phyloP scores from a whole-genome alignment of 2,888 invertebrate species.

The Rapana venosa region DNA sequence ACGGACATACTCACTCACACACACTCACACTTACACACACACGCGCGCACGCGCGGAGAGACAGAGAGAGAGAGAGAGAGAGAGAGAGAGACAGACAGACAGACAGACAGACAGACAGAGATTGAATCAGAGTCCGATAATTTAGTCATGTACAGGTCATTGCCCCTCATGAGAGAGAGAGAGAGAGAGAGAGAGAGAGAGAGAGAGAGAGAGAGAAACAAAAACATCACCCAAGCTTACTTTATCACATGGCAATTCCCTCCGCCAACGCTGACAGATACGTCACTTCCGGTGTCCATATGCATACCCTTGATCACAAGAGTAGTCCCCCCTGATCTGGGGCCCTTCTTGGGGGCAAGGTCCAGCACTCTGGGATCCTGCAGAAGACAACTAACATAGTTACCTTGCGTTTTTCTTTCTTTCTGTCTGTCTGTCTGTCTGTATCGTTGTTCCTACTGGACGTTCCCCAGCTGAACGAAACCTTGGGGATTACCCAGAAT shows the following conservation, averaged over 20 bases:
- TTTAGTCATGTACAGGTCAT: no score
- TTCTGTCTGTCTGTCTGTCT: background rate
- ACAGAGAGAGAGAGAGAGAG: background rate
- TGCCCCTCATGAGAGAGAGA: no score
- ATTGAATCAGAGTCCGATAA: no score
- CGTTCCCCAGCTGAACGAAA: no score
- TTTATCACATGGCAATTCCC: constrained; percentile 63
- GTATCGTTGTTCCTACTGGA: background rate
- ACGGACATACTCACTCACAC: background rate
- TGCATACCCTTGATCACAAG: constrained; percentile 93
- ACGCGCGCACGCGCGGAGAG: background rate
- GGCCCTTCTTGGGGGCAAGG: constrained; percentile 85
- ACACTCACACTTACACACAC: constrained; percentile 10
- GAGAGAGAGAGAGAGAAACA: background rate
- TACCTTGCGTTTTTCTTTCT: background rate
- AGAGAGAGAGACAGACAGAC: background rate
- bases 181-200: background rate
- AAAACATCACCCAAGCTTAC: constrained; percentile 49
- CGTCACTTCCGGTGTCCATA: constrained; percentile 93
- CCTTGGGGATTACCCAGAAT: no score
- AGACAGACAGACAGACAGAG: no score
- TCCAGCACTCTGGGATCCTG: constrained; percentile 84
- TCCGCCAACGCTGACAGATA: constrained; percentile 88
- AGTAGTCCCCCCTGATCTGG: constrained; percentile 95
- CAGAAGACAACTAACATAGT: background rate